Evolutionary conservation across 2,888 invertebrate genomes (phyloP), one percentile per base, ranked within the genome.

Genomic region (Rhagophthalmus giganteus): DNA sequence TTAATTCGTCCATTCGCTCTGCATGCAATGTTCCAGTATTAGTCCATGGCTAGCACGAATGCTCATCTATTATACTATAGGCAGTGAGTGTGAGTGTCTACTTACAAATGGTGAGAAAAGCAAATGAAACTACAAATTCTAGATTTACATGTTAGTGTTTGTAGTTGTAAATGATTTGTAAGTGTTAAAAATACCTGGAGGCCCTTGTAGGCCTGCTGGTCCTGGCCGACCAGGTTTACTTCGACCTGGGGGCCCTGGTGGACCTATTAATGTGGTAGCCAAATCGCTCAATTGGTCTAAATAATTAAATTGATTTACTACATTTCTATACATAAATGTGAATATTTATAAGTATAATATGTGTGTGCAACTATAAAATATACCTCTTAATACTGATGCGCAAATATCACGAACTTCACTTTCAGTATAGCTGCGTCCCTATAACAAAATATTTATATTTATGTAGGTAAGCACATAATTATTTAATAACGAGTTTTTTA

Each of bases 331-430:
- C n/a, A n/a, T n/a, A n/a, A 27, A 3, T 20, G 3, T 20, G 3
- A 14, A 24, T 37, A 25, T 10, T 10, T 37, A 37, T 3, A 13
- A n/a, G 9, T 34, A 14, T 10, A 10, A 34, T 2, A 9, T 33
- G 2, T 9, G 3, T 27, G 9, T 27, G 10, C 7, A 12, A 12
- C 13, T 9, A 5, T 28, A 28, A 12, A 11, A 10, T 9, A 69
- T 75, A 90, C 91, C 90, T 81, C 88, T 81, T 33, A 93, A 78
- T 34, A 93, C 82, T 35, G 84, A 82, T 61, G 86, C 83, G 69
- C 92, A 92, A 62, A 94, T 87, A 59, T 90, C 90, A 59, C 87
- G 78, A 10, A 94, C 80, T 74, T 91, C 90, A 2, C 78, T 77
- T 71, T 90, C 90, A 0, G 83, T 79, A 56, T 85, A 79, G 61